A percentile compares a stretch with the other conserved stretches of the same genome.
Conservation (phyloP, 2,888 invertebrate genomes). For the Drosophila mayaguana region DNA sequence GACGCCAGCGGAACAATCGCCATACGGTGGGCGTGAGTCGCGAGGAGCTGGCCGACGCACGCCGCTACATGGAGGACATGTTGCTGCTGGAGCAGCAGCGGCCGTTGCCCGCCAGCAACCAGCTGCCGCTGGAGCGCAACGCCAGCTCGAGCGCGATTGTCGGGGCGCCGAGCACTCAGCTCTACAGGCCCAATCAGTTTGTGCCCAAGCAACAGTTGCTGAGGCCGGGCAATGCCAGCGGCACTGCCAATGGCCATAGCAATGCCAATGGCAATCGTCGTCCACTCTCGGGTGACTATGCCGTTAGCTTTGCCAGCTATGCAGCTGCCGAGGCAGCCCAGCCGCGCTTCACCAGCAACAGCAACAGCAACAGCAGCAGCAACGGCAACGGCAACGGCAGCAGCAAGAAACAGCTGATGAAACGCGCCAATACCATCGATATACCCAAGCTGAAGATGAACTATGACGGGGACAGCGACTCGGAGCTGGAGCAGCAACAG, state of each 20-base stretch:
- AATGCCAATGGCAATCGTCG: constrained; percentile 42
- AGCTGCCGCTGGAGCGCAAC: constrained; percentile 84
- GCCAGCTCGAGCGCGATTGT: constrained; percentile 85
- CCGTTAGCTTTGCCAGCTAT: constrained; percentile 74
- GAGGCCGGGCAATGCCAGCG: background rate
- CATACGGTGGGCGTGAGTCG: constrained; percentile 94
- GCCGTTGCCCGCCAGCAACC: constrained; percentile 47
- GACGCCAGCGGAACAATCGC: constrained; percentile 88
- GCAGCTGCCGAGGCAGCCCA: constrained; percentile 42
- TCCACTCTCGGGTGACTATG: constrained; percentile 80
- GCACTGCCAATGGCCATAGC: constrained; percentile 1
- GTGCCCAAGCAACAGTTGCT: constrained; percentile 55
- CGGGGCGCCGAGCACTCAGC: constrained; percentile 53
- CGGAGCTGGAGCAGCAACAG: constrained; percentile 77
- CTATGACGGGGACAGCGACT: constrained; percentile 86
- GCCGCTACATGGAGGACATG: constrained; percentile 90
- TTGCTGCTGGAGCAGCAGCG: constrained; percentile 83
- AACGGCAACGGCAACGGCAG: constrained; percentile 86
- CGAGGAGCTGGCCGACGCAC: constrained; percentile 92
- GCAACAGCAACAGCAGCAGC: constrained; percentile 87
- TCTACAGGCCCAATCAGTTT: constrained; percentile 84
- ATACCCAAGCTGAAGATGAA: constrained; percentile 89
- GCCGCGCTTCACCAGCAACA: constrained; percentile 83
- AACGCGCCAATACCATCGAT: constrained; percentile 95
- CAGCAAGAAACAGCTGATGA: constrained; percentile 91